Evolutionary conservation across 2,113 vertebrate species (phyloP), one percentile per base, ranked within the genome.

Genomic region (Nyctereutes procyonoides): DNA sequence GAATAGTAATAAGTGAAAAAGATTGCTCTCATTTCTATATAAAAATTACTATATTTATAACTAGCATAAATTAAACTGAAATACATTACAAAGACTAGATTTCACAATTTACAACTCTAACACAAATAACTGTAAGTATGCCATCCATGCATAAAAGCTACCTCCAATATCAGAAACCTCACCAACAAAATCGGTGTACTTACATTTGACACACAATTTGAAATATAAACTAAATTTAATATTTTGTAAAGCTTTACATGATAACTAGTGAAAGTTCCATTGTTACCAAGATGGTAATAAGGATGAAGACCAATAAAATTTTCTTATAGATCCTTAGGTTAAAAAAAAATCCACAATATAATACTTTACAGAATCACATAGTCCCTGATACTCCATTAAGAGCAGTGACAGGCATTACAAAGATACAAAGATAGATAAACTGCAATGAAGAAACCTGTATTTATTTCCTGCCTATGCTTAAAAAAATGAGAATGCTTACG

Each of bases 161-260:
- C 32, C 24, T 94, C 15, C 22, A 63, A 56, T 77, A 90, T 79
- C 15, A 92, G 96, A 91, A 94, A 82, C 6, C 12, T 9, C 53
- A 89, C 15, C 30, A 67, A 82, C 10, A 38, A 88, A 95, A 74
- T 80, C 53, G 62, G 48, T 92, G 7, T 22, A 82, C 76, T 90
- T 94, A 90, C 58, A 74, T 32, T 95, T 95, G 86, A 62, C 55
- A 92, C 48, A 90, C 30, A 67, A 62, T 90, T 92, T 74, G 63
- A 93, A 96, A 63, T 71, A 94, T 38, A 8, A 90, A 79, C 24
- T 30, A 56, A 92, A 80, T 38, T 51, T 65, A 93, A 38, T 81
- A 62, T 43, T 93, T 85, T 79, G n/a, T 90, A 96, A 92, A 96
- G 53, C 43, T 90, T 89, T 90, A 76, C 30, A 85, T 20, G 93